Conservation (phyloP, 2,797 vertebrate species). For the Malurus leucopterus region DNA sequence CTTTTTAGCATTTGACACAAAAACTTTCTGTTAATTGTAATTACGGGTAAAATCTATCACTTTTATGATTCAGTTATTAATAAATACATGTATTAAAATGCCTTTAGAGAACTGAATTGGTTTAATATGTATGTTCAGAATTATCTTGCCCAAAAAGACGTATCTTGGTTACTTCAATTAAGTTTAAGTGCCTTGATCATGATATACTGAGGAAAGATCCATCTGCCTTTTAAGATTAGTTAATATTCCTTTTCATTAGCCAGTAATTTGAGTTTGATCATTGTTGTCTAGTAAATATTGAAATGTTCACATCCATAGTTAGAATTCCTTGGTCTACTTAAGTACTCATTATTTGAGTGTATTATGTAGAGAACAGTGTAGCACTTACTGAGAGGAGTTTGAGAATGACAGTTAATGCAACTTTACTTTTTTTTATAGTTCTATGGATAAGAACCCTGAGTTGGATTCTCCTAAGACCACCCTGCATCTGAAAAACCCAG, state of each 20-base stretch:
- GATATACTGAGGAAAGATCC: not conserved
- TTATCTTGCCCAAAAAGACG: not conserved
- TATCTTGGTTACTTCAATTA: not conserved
- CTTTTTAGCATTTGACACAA: not conserved
- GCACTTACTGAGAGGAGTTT: not conserved
- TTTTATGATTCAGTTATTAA: not conserved
- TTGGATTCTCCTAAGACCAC: not conserved
- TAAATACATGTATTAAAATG: not conserved
- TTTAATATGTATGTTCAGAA: not conserved
- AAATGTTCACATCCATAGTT: not conserved
- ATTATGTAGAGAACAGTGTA: not conserved
- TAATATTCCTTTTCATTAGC: not conserved
- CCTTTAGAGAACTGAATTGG: not conserved
- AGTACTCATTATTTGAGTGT: not conserved
- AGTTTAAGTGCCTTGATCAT: not conserved
- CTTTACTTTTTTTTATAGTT: not conserved
- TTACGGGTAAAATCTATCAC: not conserved
- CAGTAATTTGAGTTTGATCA: not conserved
- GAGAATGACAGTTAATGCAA: not conserved
- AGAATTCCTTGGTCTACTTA: not conserved
- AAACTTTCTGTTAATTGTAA: not conserved
- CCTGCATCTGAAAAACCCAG: not conserved
- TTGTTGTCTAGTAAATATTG: not conserved
- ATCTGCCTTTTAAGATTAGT: not conserved
- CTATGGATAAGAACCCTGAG: too few species aligned